Base-by-base conservation (phyloP, 2,113 vertebrate species). In the Sinocyclocheilus anshuiensis region DNA sequence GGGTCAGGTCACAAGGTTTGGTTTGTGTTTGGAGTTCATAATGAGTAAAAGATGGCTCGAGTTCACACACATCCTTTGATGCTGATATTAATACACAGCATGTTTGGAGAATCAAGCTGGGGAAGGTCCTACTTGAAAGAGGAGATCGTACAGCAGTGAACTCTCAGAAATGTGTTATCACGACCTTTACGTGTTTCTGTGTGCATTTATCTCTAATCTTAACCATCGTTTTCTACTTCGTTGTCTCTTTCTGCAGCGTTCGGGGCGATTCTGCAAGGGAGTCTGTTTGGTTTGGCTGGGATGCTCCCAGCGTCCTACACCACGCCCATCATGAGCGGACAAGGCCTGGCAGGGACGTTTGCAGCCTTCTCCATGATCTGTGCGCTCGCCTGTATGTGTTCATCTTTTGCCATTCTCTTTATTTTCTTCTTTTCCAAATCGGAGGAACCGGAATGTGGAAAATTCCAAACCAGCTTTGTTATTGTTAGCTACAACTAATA, bases 311-410 rank as follows among this genome's bases (percentile, higher is more conserved):
- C 94, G 77, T 96, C 94, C 89, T 99, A 99, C 95, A 99, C 97
- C 0, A 92, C 97, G 0, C 97, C 98, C 84, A 96, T 99, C 94
- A 99, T 99, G 98, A 99, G 98, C 0, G 98, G 98, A 61, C 98
- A 99, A 91, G 98, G 98, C 9, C 93, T 99, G 80, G 98, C 98
- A 0, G 98, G 98, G 33, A 92, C 95, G 67, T 99, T 99, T 0
- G 96, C 98, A 0, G 96, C 98, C 0, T 90, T 97, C 90, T 96
- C 97, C 8, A 97, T 99, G 97, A 99, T 99, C 95, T 97, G 96
- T 42, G 96, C 97, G 1, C 93, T 99, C 59, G 94, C 97, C 90
- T 92, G 97, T 99, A 94, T 33, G 76, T 55, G 0, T 26, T 76
- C 33, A 42, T 76, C 22, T 11, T 74, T 2, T 39, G n/a, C 9